Evolutionary conservation across 2,797 vertebrate genomes (phyloP).

Genomic region (Mionectes olivaceus): DNA sequence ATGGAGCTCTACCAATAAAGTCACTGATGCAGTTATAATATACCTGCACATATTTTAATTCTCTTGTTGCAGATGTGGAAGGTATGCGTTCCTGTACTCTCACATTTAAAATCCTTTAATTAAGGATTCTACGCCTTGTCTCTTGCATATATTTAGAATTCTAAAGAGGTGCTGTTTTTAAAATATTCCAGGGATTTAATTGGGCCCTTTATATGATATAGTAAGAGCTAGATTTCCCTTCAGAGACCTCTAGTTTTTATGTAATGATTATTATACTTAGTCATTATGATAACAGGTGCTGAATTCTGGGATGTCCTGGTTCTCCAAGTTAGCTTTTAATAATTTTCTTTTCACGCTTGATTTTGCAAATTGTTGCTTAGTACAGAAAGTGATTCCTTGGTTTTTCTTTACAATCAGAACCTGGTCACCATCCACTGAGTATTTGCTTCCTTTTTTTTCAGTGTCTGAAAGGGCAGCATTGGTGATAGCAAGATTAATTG

Average conservation of each 20-base stretch:
- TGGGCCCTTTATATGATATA: background rate
- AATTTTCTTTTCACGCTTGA: background rate
- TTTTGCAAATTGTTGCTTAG: background rate
- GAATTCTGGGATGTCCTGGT: background rate
- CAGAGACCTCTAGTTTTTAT: background rate
- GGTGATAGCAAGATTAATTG: background rate
- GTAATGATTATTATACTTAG: background rate
- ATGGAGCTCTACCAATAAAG: background rate
- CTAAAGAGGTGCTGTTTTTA: background rate
- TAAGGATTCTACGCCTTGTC: background rate
- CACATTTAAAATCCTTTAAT: background rate
- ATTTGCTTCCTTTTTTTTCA: background rate
- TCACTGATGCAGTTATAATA: conserved; percentile 11
- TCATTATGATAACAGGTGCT: background rate
- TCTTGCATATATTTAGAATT: background rate
- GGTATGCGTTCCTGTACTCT: background rate
- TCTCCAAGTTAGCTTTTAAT: background rate
- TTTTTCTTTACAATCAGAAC: background rate
- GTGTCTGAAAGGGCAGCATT: background rate
- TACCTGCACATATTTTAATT: background rate
- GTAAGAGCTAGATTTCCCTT: background rate
- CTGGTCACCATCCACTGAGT: background rate
- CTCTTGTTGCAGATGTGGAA: background rate
- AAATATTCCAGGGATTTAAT: background rate
- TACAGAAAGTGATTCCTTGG: background rate